phyloP scores from a whole-genome alignment of 2,113 vertebrate species.

The Motacilla alba region DNA sequence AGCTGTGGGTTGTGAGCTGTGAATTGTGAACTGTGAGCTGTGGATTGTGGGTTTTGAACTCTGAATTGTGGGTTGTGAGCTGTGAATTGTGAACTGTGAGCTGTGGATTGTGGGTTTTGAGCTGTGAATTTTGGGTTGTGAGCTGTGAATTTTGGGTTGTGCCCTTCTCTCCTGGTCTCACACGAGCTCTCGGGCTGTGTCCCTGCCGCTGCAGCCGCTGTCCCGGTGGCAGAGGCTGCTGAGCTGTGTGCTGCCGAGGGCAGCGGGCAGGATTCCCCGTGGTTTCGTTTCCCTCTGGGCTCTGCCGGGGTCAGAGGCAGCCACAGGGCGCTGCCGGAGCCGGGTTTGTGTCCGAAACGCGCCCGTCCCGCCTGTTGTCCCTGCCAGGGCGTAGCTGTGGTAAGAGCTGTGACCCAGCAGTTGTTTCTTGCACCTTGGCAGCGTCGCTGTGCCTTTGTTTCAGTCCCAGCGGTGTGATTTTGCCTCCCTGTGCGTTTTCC shows the following conservation, averaged over 20 bases:
- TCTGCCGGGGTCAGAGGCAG: rapidly evolving
- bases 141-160: too few species aligned
- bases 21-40: too few species aligned
- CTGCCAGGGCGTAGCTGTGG: rapidly evolving
- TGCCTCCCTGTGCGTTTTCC: background rate
- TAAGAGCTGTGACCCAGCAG: background rate
- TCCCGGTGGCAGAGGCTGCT: background rate
- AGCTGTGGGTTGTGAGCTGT: too few species aligned
- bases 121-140: too few species aligned
- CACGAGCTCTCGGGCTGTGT: background rate
- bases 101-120: too few species aligned
- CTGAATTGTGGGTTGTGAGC: too few species aligned
- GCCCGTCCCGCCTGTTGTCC: background rate
- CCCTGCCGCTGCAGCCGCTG: too few species aligned
- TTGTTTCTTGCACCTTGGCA: background rate
- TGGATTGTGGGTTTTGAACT: too few species aligned
- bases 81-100: too few species aligned
- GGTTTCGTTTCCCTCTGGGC: background rate
- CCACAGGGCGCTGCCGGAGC: background rate
- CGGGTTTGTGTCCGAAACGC: background rate
- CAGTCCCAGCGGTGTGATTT: background rate
- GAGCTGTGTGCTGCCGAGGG: background rate
- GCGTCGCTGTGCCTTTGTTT: background rate
- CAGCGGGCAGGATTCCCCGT: background rate
- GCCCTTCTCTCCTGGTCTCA: rapidly evolving